Base-by-base conservation (phyloP, 2,113 vertebrate species). In the Poeciliopsis prolifica region DNA sequence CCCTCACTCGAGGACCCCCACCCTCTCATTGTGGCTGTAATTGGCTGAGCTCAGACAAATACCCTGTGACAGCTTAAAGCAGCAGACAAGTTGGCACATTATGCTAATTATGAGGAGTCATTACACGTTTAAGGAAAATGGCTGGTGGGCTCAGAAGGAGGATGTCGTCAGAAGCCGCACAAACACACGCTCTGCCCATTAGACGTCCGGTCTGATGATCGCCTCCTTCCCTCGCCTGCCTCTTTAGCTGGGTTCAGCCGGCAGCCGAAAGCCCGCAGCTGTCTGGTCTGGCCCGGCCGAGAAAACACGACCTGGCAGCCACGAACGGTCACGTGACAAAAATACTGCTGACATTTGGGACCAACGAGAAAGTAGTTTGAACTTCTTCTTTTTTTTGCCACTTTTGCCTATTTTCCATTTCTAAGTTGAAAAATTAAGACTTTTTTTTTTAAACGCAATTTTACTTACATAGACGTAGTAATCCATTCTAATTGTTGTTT, bases 21-120 rank as follows among this genome's bases (percentile, higher is more conserved):
- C 64, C 35, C 37, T 24, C 9, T 10, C 63, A 72, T 74, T 51
- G 30, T 74, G 63, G 74, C 85, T 80, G 78, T 92, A 92, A 91
- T 91, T 92, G 89, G 88, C 75, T 77, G 29, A 70, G 79, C 75
- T 87, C 96, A 96, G 86, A 92, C 86, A 93, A 93, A 93, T 88
- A 87, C 89, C 81, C 82, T 87, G 87, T 91, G 91, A 94, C 93
- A 92, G 90, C 89, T 93, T 90, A 94, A 93, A 90, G 90, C 91
- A 92, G 91, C 87, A 83, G 92, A 93, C 91, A 92, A 90, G 91
- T 93, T 92, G 90, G 89, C 85, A 91, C 91, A 94, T 94, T 92
- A 93, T 94, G 91, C 90, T 94, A 94, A 94, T 93, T 93, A 93
- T 86, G 87, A 92, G 77, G 88, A 90, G 91, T 92, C 92, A 90